Base-by-base conservation (phyloP, 1,140 invertebrate genomes). In the Physella acuta region DNA sequence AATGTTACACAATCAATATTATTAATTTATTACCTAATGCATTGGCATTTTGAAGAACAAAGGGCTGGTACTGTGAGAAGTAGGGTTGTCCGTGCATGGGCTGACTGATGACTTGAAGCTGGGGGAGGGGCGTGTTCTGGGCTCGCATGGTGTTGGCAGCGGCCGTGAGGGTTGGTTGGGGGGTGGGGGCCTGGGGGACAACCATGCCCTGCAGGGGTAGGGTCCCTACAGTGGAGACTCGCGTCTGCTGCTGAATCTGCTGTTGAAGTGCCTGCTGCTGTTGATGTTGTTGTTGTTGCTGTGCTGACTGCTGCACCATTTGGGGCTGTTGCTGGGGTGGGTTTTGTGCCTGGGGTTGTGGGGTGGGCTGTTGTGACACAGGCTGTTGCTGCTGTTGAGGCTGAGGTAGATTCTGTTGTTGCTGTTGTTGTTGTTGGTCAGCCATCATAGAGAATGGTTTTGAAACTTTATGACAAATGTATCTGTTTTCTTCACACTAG, bases 21-120 rank as follows among this genome's bases (percentile, higher is more conserved):
- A n/a, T n/a, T n/a, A n/a, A n/a, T n/a, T n/a, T 36, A 11, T 60
- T 60, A 68, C 65, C 65, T 28, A 68, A 20, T 39, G 65, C 65
- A 59, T 68, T 68, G 3, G 65, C 26, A 59, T 68, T 68, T 24
- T 56, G 65, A n/a, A 68, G 37, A 52, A 68, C 39, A 26, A 58
- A 58, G 3, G 65, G 26, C 24, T 68, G 55, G 24, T 53, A 59
- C 24, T 36, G 55, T 5, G 31, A 36, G 24, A 68, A 20, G 28
- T 66, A 66, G 3, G 64, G 14, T 52, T 66, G 64, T 16, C 64
- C 64, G 24, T 53, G 51, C 49, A 66, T 66, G 3, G 64, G 52
- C 55, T 68, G 65, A 20, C 53, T 24, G 4, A 68, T 68, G 24
- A 68, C 52, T 55, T 68, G 65, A 4, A 68, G 55, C 53, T 56